Evolutionary conservation across 2,888 invertebrate genomes (phyloP), one percentile per base, ranked within the genome.

Genomic region (Drepanosiphum platanoidis): DNA sequence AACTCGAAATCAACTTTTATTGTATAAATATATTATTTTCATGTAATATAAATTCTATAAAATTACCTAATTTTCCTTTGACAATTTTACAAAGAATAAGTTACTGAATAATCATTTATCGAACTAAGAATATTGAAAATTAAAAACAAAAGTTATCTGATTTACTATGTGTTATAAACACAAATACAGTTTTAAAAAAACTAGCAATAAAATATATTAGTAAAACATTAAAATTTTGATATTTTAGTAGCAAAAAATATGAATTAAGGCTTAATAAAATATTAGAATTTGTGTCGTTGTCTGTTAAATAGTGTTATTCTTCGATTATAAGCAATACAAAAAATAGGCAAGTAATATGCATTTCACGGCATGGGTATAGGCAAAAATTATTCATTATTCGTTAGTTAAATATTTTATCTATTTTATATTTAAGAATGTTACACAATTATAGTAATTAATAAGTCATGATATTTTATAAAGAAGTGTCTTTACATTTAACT

Each of bases 1-100:
- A 42, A 72, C 30, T 72, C 72, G 30, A 72, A 72, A 72, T 30
- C 18, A 72, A 72, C 30, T 42, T 72, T 72, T 72, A 42, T 72
- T 46, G 42, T 46, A 27, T 46, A 42, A 72, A 27, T 72, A 30
- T 39, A 72, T 42, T 30, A 72, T 46, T 70, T 72, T 42, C 42
- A 27, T 46, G 18, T 46, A 27, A 72, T 42, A 18, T n/a, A 42
- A 42, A 72, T 9, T 71, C 72, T 22, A 42, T 22, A 46, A 30
- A 42, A 42, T 72, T 72, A 27, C 30, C 27, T 22, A n/a, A 11
- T 11, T 70, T 11, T 42, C 11, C n/a, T n/a, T n/a, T n/a, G n/a
- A n/a, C n/a, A n/a, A n/a, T n/a, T n/a, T n/a, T n/a, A n/a, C n/a
- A n/a, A n/a, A n/a, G n/a, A n/a, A n/a, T n/a, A 42, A 8, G 8